Conservation (phyloP, 2,797 vertebrate genomes). For the Sciaenops ocellatus region DNA sequence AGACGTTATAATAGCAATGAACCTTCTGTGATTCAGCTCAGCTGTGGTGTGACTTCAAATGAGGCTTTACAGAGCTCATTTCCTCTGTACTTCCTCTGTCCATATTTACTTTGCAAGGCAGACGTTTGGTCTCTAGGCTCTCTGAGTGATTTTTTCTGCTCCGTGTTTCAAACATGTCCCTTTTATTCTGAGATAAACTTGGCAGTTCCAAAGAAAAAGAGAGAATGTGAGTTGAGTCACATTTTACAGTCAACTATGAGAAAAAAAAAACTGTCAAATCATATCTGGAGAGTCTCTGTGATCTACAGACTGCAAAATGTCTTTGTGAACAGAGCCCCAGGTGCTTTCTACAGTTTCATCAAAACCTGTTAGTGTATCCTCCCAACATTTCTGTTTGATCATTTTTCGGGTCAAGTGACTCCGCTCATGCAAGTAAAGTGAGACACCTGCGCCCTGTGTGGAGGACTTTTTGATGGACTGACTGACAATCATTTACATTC, state of each 20-base stretch:
- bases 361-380: neutral
- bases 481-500: neutral
- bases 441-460: neutral
- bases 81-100: conserved; percentile 6
- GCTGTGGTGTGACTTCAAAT: conserved; percentile 14
- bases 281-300: conserved; percentile 16
- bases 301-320: neutral
- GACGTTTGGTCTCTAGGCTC: neutral
- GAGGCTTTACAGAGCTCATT: conserved; percentile 23
- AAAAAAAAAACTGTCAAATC: conserved; percentile 9
- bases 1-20: neutral
- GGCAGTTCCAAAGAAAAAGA: conserved; percentile 26
- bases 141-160: conserved; percentile 8
- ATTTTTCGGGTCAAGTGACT: conserved; percentile 17
- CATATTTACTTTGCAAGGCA: conserved; percentile 21
- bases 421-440: neutral
- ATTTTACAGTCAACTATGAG: conserved; percentile 18
- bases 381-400: neutral
- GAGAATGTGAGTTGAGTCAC: conserved; percentile 22
- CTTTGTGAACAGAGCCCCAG: neutral
- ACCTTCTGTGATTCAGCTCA: neutral
- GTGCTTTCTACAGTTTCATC: conserved; percentile 6
- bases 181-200: conserved; percentile 18
- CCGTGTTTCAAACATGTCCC: neutral
- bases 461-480: neutral